Base-by-base conservation (phyloP, 2,113 vertebrate genomes). In the Baryphthengus martii region DNA sequence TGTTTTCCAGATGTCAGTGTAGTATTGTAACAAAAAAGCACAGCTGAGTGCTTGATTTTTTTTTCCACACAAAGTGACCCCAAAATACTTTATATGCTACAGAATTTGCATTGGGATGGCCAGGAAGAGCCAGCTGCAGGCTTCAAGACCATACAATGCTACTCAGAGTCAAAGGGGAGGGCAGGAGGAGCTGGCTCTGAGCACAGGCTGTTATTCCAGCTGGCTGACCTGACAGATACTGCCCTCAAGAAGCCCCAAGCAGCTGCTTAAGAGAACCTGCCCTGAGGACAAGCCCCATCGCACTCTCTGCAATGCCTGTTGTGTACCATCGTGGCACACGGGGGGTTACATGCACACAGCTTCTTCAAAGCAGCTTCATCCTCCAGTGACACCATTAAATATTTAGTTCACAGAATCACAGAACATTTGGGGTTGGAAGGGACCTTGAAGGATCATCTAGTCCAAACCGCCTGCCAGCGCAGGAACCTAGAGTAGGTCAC, bases 271-370 rank as follows among this genome's bases (percentile, higher is more conserved):
- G 35, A 44, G 50, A 89, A 62, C 9, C 6, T 5, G 62, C n/a
- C 67, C 17, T 4, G 35, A 92, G 53, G 37, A 66, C 47, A 85
- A 8, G 1, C 25, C 23, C 20, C 0, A 0, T 7, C 1, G 1
- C 42, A 25, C 1, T 33, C 42, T 44, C 59, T 74, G 65, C 19
- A 1, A 2, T 11, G 26, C 25, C 42, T 40, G 8, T n/a, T 0
- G 0, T 4, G 7, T 47, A 13, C 3, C n/a, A 33, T 31, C 6
- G 7, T 4, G 4, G 25, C 61, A 74, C 37, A 50, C 0, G 3
- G 28, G 12, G 5, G 24, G 44, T 24, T 53, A 68, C 19, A 9
- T 7, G 29, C 1, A 55, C 8, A 8, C 16, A 45, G 21, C 20
- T 55, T 17, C 61, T 49, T 26, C 62, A 93, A 79, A 83, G 37